Evolutionary conservation across 2,888 invertebrate species (phyloP).

Genomic region (Papilio gigon): DNA sequence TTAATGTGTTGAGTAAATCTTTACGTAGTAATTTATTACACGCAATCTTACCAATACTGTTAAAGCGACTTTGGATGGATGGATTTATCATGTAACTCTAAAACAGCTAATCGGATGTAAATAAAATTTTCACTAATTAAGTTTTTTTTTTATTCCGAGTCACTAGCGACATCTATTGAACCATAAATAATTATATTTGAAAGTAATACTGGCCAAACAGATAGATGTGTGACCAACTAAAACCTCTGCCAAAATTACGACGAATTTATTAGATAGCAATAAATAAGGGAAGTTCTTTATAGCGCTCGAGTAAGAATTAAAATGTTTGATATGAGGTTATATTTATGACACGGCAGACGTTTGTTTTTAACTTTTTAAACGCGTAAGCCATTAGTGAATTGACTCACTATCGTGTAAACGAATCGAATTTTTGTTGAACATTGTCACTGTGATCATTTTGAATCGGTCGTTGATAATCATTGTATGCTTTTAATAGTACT

Average conservation of each 20-base stretch:
- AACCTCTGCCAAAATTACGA: background rate
- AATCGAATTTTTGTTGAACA: background rate
- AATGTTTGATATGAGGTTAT: background rate
- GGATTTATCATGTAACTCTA: too few relatives aligned
- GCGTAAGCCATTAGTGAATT: background rate
- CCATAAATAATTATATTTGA: background rate
- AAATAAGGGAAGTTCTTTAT: slow-evolving; percentile 9
- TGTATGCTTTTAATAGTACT: too few relatives aligned
- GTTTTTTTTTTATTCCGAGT: too few relatives aligned
- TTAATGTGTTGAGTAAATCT: background rate
- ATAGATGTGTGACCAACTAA: background rate
- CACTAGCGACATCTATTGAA: too few relatives aligned
- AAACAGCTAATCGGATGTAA: too few relatives aligned
- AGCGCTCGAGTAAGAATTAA: background rate
- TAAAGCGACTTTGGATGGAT: too few relatives aligned
- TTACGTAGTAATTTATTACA: background rate
- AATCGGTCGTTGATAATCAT: too few relatives aligned
- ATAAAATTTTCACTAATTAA: too few relatives aligned
- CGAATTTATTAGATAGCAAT: background rate
- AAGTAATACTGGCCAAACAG: background rate
- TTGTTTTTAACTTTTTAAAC: slow-evolving; percentile 16
- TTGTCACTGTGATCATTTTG: background rate
- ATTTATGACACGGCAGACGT: background rate
- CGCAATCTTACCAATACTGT: too few relatives aligned
- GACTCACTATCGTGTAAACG: background rate